A percentile compares a stretch with the other conserved stretches of the same genome.
Conservation (phyloP, 2,113 vertebrate genomes). For the Microcebus ravelobensis region DNA sequence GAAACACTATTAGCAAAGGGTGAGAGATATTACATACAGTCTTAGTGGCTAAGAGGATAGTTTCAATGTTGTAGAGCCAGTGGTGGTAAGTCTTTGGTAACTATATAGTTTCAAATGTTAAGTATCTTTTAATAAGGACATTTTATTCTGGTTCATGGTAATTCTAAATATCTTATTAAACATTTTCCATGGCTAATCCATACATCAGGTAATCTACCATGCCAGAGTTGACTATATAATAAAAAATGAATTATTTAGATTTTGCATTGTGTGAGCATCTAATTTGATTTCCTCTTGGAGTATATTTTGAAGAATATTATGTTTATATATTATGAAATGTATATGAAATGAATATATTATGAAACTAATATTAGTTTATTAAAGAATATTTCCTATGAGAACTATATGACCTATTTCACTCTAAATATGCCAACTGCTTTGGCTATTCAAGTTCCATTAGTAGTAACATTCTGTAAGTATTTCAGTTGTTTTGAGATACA, state of each 20-base stretch:
- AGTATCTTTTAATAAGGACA: not conserved
- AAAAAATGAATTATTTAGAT: constrained; percentile 13
- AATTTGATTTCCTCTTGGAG: not conserved
- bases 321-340: not conserved
- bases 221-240: not conserved
- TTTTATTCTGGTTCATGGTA: constrained; percentile 27
- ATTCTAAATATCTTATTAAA: constrained; percentile 41
- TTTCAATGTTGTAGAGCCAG: not conserved
- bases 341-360: not conserved
- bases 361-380: not conserved
- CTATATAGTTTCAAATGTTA: not conserved
- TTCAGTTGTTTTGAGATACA: not conserved
- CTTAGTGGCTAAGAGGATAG: not conserved
- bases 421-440: not conserved
- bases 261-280: not conserved
- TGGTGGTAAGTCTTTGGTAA: not conserved
- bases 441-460: not conserved
- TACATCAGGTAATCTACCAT: not conserved
- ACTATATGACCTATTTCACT: not conserved
- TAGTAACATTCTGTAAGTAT: not conserved
- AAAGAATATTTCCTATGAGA: not conserved
- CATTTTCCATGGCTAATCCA: not conserved
- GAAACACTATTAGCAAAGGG: not conserved
- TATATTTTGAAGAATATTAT: constrained; percentile 1
- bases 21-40: not conserved